Conservation (phyloP, 2,797 vertebrate genomes). For the Malacoraja senta region DNA sequence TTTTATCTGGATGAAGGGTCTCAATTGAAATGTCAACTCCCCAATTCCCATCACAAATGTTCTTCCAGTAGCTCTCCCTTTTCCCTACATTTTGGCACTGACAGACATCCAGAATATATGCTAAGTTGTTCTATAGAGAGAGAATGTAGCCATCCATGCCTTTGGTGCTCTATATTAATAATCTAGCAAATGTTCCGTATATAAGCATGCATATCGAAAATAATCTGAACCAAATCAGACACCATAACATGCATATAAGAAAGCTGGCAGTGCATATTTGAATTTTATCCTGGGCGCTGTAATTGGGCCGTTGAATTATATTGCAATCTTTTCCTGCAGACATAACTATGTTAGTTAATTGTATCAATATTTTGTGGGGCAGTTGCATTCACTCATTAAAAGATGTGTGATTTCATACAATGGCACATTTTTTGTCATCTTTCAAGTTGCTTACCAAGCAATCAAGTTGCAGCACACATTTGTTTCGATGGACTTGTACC, state of each 20-base stretch:
- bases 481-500: background rate
- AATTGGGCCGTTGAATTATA: background rate
- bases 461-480: background rate
- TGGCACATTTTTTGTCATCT: background rate
- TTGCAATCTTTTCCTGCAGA: background rate
- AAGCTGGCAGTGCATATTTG: background rate
- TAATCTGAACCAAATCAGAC: background rate
- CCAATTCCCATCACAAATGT: too few species aligned
- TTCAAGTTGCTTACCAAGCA: background rate
- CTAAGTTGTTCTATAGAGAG: background rate
- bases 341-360: background rate
- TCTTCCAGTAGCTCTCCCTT: too few species aligned
- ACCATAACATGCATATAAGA: background rate
- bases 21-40: too few species aligned
- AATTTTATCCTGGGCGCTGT: background rate
- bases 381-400: background rate
- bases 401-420: background rate
- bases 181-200: background rate
- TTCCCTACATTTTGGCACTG: background rate
- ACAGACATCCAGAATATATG: background rate
- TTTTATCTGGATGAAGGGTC: too few species aligned
- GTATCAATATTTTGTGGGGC: background rate
- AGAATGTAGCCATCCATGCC: background rate
- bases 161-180: background rate
- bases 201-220: background rate